Evolutionary conservation across 2,113 vertebrate genomes (phyloP).

Genomic region (Anoplopoma fimbria): DNA sequence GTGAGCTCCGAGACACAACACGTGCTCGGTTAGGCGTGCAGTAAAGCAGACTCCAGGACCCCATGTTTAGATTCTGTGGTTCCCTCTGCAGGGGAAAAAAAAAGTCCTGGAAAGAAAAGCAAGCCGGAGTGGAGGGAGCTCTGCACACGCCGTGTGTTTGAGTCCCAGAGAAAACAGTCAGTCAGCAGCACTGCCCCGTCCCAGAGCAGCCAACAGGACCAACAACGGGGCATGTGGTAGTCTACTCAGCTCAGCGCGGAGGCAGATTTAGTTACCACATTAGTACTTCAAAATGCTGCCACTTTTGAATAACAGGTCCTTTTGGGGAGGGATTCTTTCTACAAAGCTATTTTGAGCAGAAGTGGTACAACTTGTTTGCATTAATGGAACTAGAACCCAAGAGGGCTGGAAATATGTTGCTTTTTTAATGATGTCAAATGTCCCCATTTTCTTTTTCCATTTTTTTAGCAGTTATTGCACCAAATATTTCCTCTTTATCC

Average conservation of each 20-base stretch:
- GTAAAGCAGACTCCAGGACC: constrained; percentile 54
- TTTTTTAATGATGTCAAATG: neutral
- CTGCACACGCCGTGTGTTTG: constrained; percentile 55
- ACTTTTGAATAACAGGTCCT: constrained; percentile 51
- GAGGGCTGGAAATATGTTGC: constrained; percentile 7
- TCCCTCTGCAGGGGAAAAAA: constrained; percentile 58
- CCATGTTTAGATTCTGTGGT: constrained; percentile 77
- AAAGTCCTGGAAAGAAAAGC: constrained; percentile 76
- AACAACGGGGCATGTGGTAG: constrained; percentile 49
- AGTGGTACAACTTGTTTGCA: constrained; percentile 26
- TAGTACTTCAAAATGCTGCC: constrained; percentile 50
- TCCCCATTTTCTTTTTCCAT: neutral
- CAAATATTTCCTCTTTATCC: neutral
- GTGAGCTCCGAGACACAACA: constrained; percentile 78
- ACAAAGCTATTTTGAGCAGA: constrained; percentile 40
- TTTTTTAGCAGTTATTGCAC: too few relatives aligned
- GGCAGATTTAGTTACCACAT: too few relatives aligned
- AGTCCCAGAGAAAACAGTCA: constrained; percentile 69
- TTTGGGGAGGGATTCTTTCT: constrained; percentile 19
- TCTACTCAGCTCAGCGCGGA: constrained; percentile 36
- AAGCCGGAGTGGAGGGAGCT: constrained; percentile 47
- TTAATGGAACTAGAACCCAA: neutral
- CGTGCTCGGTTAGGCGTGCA: constrained; percentile 68
- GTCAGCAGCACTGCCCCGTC: too few relatives aligned
- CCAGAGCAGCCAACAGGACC: constrained; percentile 38